phyloP scores from a whole-genome alignment of 1,140 invertebrate species.

The Platorchestia sp. region DNA sequence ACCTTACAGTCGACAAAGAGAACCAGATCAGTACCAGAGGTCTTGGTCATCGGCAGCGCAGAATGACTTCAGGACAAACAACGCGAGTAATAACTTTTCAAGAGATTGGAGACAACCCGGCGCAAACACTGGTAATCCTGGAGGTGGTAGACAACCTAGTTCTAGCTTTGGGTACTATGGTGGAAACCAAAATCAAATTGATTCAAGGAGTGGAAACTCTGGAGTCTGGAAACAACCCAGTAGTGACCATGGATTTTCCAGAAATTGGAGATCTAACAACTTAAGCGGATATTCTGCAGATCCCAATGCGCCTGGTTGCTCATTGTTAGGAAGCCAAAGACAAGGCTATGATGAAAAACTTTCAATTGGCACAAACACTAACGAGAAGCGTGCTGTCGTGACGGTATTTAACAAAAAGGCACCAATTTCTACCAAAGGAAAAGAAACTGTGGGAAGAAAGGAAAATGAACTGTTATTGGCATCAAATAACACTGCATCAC shows the following conservation, averaged over 20 bases:
- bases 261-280: neutral
- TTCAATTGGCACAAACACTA: neutral
- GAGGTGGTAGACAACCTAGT: neutral
- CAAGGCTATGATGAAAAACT: neutral
- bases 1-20: neutral
- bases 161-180: neutral
- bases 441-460: neutral
- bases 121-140: neutral
- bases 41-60: conserved; percentile 20
- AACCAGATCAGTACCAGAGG: conserved; percentile 10
- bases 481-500: neutral
- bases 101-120: neutral
- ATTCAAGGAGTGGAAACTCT: neutral
- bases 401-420: neutral
- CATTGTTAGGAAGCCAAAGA: neutral
- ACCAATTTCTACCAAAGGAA: neutral
- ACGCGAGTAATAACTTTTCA: neutral
- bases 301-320: neutral
- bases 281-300: neutral
- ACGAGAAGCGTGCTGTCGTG: neutral
- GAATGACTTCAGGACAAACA: neutral
- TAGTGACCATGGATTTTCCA: neutral
- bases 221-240: neutral
- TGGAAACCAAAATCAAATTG: neutral
- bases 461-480: neutral